phyloP scores from a whole-genome alignment of 2,888 invertebrate genomes.

The Clanis bilineata region DNA sequence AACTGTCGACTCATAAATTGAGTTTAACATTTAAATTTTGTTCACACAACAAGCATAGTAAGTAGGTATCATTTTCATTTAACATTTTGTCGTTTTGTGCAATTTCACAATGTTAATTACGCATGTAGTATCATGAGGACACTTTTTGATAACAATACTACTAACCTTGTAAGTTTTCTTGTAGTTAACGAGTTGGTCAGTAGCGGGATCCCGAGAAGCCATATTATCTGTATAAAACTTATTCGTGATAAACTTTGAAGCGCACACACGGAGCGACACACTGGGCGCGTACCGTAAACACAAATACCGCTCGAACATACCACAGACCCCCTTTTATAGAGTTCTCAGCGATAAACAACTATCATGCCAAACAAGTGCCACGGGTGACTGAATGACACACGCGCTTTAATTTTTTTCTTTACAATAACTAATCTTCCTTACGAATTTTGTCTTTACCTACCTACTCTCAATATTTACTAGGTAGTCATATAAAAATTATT shows the following conservation, averaged over 20 bases:
- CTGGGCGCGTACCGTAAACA: slow-evolving; percentile 54
- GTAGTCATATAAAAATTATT: too few species aligned
- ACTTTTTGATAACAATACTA: too few species aligned
- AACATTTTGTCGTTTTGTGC: background rate
- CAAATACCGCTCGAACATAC: slow-evolving; percentile 50
- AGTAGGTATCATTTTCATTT: background rate
- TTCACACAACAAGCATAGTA: background rate
- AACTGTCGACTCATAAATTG: background rate
- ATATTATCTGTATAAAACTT: slow-evolving; percentile 33
- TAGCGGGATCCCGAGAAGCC: slow-evolving; percentile 82
- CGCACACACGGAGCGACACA: slow-evolving; percentile 51
- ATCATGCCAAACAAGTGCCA: slow-evolving; percentile 52
- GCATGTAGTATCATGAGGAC: background rate
- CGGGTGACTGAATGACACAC: slow-evolving; percentile 29
- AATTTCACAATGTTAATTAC: slow-evolving; percentile 2
- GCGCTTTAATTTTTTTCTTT: background rate
- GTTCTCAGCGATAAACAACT: slow-evolving; percentile 60
- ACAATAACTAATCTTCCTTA: background rate
- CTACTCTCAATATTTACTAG: too few species aligned
- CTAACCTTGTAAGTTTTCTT: slow-evolving; percentile 84
- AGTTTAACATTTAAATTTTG: background rate
- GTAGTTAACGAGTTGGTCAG: slow-evolving; percentile 84
- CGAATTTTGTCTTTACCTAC: too few species aligned
- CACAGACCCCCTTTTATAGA: slow-evolving; percentile 58
- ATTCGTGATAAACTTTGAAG: slow-evolving; percentile 21